Percentiles rank a stretch among this genome's conserved stretches.
phyloP scores from a whole-genome alignment of 1,140 invertebrate species.

The Halyomorpha halys region DNA sequence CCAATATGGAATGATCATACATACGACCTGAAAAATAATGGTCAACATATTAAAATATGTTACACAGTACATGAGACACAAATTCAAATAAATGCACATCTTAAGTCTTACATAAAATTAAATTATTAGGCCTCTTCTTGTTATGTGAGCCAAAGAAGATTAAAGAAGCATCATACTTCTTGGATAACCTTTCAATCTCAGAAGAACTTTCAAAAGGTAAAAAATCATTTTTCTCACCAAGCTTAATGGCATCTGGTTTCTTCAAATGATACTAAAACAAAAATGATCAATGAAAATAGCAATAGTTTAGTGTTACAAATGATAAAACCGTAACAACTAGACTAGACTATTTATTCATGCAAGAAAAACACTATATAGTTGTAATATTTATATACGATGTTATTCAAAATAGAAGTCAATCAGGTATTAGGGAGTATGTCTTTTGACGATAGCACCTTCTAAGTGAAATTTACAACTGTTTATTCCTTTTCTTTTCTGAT shows the following conservation, averaged over 20 bases:
- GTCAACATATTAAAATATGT: neutral
- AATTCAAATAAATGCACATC: neutral
- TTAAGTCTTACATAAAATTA: conserved; percentile 59
- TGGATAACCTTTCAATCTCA: conserved; percentile 71
- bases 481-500: too few relatives aligned
- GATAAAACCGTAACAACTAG: too few relatives aligned
- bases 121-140: conserved; percentile 90
- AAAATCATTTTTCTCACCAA: conserved; percentile 72
- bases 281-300: conserved; percentile 4
- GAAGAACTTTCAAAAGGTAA: conserved; percentile 76
- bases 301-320: neutral
- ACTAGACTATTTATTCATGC: too few relatives aligned
- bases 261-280: conserved; percentile 61
- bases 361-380: too few relatives aligned
- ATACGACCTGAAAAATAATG: conserved; percentile 49
- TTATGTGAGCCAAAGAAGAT: conserved; percentile 84
- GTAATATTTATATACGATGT: too few relatives aligned
- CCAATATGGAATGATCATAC: conserved; percentile 80
- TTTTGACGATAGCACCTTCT: too few relatives aligned
- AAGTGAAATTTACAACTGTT: too few relatives aligned
- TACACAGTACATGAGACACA: neutral
- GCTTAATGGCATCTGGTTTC: conserved; percentile 67
- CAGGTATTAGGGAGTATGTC: too few relatives aligned
- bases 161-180: conserved; percentile 76
- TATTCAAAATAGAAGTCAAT: too few relatives aligned